Percentiles rank a stretch among this genome's conserved stretches.
These are phyloP conservation scores for Calliphora vicina DNA, from an alignment of 1,140 invertebrate species.

Conservation along the genomic window DNA sequence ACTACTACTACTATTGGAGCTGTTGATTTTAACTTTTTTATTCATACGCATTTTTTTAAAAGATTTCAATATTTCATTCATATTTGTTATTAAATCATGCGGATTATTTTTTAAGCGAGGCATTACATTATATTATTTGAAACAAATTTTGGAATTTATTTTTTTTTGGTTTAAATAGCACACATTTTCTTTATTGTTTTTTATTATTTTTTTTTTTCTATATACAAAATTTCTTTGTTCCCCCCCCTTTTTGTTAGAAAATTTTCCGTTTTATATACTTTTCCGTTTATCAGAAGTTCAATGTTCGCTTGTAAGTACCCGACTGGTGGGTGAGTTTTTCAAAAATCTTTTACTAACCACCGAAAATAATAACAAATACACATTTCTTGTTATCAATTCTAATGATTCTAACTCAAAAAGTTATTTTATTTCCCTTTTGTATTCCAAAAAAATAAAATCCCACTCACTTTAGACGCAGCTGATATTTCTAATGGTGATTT, in stretches of 20 bases:
- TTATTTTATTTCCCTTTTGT: background rate
- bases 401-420: background rate
- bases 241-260: background rate
- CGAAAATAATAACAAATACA: too few species aligned
- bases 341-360: slow-evolving; percentile 46
- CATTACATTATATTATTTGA: slow-evolving; percentile 10
- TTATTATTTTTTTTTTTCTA: background rate
- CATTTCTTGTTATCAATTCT: background rate
- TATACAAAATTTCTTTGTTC: background rate
- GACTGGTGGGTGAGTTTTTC: slow-evolving; percentile 60
- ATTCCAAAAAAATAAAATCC: too few species aligned
- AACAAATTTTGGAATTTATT: background rate
- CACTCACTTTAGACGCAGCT: background rate
- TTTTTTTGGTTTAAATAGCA: background rate
- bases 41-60: slow-evolving; percentile 61
- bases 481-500: background rate
- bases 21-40: slow-evolving; percentile 7
- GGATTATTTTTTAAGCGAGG: background rate
- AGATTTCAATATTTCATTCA: slow-evolving; percentile 57
- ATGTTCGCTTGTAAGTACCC: slow-evolving; percentile 50
- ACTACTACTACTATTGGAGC: too few species aligned
- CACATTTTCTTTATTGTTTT: background rate
- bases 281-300: slow-evolving; percentile 49
- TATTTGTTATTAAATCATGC: background rate
- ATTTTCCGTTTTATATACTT: background rate